These are phyloP conservation scores for Leptura quadrifasciata DNA, from an alignment of 2,888 invertebrate genomes.

Conservation along the genomic window DNA sequence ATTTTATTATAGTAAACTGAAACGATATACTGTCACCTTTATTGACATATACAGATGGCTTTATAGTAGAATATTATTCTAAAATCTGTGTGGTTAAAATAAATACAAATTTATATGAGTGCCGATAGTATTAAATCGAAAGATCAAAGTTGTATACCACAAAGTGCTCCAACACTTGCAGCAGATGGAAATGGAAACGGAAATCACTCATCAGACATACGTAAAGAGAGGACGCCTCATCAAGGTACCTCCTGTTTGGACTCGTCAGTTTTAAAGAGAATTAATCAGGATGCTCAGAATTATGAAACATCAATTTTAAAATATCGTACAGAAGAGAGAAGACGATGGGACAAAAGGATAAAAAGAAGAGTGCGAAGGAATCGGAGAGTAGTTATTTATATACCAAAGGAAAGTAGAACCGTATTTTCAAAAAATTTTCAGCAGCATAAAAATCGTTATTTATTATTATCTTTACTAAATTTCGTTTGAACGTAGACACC, in stretches of 20 bases:
- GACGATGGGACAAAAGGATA: not conserved
- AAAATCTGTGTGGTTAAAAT: not conserved
- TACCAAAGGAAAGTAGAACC: constrained; percentile 48
- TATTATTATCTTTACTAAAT: too few relatives aligned
- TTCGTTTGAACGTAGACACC: too few relatives aligned
- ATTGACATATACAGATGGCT: not conserved
- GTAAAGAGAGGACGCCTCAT: not conserved
- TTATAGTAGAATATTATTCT: not conserved
- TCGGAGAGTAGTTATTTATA: constrained; percentile 40
- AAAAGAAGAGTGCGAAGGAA: constrained; percentile 42
- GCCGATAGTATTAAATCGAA: too few relatives aligned
- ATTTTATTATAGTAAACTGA: not conserved
- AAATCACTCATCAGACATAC: not conserved
- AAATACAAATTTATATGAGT: too few relatives aligned
- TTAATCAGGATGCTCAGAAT: not conserved
- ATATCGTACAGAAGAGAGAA: not conserved
- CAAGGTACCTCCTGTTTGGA: not conserved
- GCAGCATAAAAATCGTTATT: too few relatives aligned
- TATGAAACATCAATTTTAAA: too few relatives aligned
- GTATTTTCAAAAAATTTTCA: not conserved
- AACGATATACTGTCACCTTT: not conserved
- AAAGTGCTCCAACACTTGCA: too few relatives aligned
- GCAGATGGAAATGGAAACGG: too few relatives aligned
- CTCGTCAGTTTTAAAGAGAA: not conserved
- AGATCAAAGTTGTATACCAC: too few relatives aligned